A percentile compares a stretch with the other conserved stretches of the same genome.
Conservation (phyloP, 2,888 invertebrate genomes). For the Willowsia nigromaculata region DNA sequence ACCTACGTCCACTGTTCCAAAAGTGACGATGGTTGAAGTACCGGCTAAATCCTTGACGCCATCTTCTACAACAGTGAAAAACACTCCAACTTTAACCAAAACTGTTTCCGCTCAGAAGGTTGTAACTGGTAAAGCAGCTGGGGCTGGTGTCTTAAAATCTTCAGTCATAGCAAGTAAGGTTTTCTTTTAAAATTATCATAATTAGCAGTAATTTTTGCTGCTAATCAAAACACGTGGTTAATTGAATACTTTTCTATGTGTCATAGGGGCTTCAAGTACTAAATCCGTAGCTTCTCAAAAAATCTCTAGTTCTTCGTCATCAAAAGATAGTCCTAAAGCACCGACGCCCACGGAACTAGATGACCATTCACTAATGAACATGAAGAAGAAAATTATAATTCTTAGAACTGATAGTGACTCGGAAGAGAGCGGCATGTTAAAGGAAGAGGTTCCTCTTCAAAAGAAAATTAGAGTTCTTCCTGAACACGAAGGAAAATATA, state of each 20-base stretch:
- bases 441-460: conserved; percentile 80
- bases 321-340: neutral
- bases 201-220: too few relatives aligned
- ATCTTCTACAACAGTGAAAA: conserved; percentile 38
- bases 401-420: conserved; percentile 63
- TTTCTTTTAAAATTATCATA: too few relatives aligned
- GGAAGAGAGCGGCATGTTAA: conserved; percentile 74
- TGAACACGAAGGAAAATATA: conserved; percentile 83
- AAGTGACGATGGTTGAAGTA: conserved; percentile 24
- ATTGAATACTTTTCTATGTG: too few relatives aligned
- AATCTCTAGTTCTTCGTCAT: conserved; percentile 52
- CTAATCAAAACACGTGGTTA: too few relatives aligned
- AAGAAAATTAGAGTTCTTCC: conserved; percentile 81
- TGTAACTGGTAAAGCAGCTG: neutral
- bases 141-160: neutral
- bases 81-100: neutral
- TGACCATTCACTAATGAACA: conserved; percentile 15
- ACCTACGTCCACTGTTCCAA: conserved; percentile 62
- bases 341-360: neutral
- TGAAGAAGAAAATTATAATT: conserved; percentile 72
- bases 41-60: conserved; percentile 49
- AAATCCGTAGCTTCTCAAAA: conserved; percentile 51
- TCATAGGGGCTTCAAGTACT: conserved; percentile 53
- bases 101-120: conserved; percentile 25
- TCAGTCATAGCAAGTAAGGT: conserved; percentile 47